A percentile compares a stretch with the other conserved stretches of the same genome.
Conservation (phyloP, 2,113 vertebrate species). For the Amblyopsis rosae region DNA sequence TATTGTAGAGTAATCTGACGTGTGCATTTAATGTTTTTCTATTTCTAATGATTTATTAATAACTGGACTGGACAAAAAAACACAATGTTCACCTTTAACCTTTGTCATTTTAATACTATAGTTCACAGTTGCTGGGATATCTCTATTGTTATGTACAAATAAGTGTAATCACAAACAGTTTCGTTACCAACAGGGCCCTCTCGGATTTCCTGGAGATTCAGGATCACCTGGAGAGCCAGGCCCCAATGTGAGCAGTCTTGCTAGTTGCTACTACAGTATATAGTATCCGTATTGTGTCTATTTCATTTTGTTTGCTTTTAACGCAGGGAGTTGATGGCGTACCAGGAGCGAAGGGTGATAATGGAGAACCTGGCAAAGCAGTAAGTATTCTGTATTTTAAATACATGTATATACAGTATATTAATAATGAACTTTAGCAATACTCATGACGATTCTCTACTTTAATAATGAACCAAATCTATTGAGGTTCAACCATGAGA, state of each 20-base stretch:
- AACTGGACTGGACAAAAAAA: no score
- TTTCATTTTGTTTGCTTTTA: constrained; percentile 21
- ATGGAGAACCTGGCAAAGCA: constrained; percentile 82
- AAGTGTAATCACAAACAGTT: background rate
- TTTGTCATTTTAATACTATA: no score
- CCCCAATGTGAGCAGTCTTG: constrained; percentile 68
- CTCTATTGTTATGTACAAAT: background rate
- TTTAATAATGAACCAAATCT: no score
- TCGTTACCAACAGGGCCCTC: constrained; percentile 77
- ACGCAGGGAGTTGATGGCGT: constrained; percentile 84
- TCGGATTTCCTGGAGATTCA: constrained; percentile 82
- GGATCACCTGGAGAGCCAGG: constrained; percentile 85
- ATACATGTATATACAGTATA: no score
- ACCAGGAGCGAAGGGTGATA: constrained; percentile 84
- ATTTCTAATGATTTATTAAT: no score
- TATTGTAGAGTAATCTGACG: no score
- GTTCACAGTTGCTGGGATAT: no score
- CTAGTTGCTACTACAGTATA: background rate
- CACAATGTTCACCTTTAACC: no score
- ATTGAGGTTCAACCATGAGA: no score
- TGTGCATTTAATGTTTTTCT: no score
- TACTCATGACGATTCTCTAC: no score
- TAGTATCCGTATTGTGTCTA: background rate
- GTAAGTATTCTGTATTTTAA: constrained; percentile 68
- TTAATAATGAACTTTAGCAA: no score